Base-by-base conservation (phyloP, 2,888 invertebrate genomes). In the Drosophila prostipennis region DNA sequence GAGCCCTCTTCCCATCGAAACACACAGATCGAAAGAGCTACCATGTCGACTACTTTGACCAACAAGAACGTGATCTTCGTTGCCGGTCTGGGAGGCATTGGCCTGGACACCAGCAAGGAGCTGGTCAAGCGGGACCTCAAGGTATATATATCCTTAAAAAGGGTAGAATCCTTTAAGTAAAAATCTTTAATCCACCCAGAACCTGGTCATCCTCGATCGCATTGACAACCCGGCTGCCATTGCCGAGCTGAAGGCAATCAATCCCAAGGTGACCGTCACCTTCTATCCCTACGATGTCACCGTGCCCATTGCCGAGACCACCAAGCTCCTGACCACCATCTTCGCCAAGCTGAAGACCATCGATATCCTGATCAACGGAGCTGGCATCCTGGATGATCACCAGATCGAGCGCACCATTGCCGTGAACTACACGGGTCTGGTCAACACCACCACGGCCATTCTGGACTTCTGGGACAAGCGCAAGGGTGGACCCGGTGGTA, bases 401-500 rank as follows among this genome's bases (percentile, higher is more conserved):
- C 78, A 89, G 59, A 82, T 90, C 42, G 89, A 89, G 39, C 77
- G 79, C 10, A 83, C 84, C 7, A 82, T 90, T 37, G 79, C 82
- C 2, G 69, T 89, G 0, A 90, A 90, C 45, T 80, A 90, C 19
- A 78, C 80, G 0, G 89, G 90, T 0, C 63, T 89, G 57, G 89
- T 90, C 11, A 90, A 90, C 34, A 87, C 87, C 14, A 84, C 81
- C 2, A 78, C 90, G 6, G 89, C 89, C 65, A 91, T 89, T 1
- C 70, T 92, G 72, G 85, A 90, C 5, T 91, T 91, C 68, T 92
- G 92, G 92, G 89, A 91, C 51, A 91, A 89, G 67, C 89, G 91
- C 42, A 90, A 91, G 53, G 91, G 92, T 0, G 92, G 92, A 1
- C 89, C 88, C 3, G 92, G 92, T 10, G 92, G 92, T 3, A 80